phyloP scores from a whole-genome alignment of 2,797 vertebrate genomes.

The Lateolabrax maculatus region DNA sequence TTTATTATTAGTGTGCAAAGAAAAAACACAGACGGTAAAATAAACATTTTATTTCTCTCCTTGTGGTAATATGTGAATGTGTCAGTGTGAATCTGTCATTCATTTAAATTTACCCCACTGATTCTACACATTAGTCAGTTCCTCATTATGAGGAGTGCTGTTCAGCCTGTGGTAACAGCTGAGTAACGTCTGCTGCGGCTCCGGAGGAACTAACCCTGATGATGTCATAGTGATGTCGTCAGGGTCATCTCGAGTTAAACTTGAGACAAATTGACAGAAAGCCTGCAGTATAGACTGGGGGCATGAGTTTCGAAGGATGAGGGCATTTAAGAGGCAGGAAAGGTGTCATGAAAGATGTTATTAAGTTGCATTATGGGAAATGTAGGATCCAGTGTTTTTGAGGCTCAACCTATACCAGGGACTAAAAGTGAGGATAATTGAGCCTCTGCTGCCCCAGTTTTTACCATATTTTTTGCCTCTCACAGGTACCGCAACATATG shows the following conservation, averaged over 20 bases:
- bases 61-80: constrained; percentile 67
- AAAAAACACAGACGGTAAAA: constrained; percentile 74
- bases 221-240: background rate
- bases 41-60: constrained; percentile 85
- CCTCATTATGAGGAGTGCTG: background rate
- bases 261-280: background rate
- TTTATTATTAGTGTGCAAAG: constrained; percentile 78
- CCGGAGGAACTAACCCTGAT: background rate
- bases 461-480: background rate
- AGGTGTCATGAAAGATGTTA: background rate
- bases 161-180: background rate
- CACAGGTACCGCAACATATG: no score
- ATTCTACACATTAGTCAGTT: background rate
- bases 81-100: constrained; percentile 44
- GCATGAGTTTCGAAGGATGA: background rate
- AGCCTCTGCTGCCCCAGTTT: background rate
- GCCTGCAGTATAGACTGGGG: background rate
- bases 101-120: background rate
- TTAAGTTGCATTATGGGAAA: background rate
- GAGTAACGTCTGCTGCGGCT: background rate
- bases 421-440: background rate
- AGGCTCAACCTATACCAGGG: background rate
- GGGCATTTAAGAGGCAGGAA: background rate
- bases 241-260: background rate
- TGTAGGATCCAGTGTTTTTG: background rate